Evolutionary conservation across 2,797 vertebrate genomes (phyloP), one percentile per base, ranked within the genome.

Genomic region (Brachyalestes nurse): DNA sequence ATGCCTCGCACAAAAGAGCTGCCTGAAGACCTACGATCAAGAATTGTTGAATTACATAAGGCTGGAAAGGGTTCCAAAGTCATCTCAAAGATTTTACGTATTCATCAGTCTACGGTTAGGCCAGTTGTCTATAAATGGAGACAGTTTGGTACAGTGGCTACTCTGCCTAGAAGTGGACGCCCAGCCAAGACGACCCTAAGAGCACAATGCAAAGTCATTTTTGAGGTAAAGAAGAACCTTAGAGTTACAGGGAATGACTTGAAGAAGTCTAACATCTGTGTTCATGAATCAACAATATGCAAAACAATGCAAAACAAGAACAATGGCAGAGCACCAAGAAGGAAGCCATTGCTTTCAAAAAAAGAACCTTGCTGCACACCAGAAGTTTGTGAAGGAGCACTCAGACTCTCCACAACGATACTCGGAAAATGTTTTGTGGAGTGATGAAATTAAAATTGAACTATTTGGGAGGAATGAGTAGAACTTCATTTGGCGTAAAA

Each of bases 231-330:
- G 16, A 19, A 51, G 0, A 16, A 16, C 2, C 14, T 2, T 0
- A 51, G 2, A 51, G 49, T 16, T 14, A 51, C 49, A 51, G 49
- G 4, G 14, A 17, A 16, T 14, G 49, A 16, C 14, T 51, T 51
- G 6, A 7, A 0, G 5, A 53, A n/a, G n/a, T n/a, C n/a, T 34
- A 34, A 34, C 34, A 34, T 4, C 34, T 34, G 34, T 34, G 34
- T 34, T 34, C 34, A 34, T 34, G 34, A 34, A 34, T 2, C 34
- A 34, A 34, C 34, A 34, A 34, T 34, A 34, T 4, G 34, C 34
- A 34, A 34, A 34, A 34, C 23, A 64, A 10, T 62, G 60, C n/a
- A n/a, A n/a, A 76, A 65, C 60, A 76, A 14, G 19, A 58, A 75
- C 55, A 2, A 23, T n/a, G 34, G 34, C 34, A 34, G 34, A 34